A percentile compares a stretch with the other conserved stretches of the same genome.
Evolutionary conservation across 2,888 invertebrate species (phyloP).

Genomic region (Odontothrips loti): DNA sequence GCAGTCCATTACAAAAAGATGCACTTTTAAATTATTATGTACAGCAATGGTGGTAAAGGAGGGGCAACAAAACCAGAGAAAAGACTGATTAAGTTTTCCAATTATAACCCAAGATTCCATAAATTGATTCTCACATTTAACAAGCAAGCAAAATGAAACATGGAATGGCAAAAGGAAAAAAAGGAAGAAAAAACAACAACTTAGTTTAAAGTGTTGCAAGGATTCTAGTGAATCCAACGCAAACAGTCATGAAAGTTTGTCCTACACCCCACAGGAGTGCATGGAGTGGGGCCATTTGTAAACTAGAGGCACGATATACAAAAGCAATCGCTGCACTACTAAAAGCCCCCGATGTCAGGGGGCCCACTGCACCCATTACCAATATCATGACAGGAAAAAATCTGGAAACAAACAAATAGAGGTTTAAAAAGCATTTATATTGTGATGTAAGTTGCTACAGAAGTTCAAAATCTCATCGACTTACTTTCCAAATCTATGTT

Average conservation of each 20-base stretch:
- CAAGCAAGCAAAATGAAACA: not conserved
- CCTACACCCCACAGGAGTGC: constrained; percentile 94
- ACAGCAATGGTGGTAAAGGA: not conserved
- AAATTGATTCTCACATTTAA: not conserved
- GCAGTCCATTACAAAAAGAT: not conserved
- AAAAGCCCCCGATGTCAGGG: constrained; percentile 80
- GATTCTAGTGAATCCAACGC: constrained; percentile 88
- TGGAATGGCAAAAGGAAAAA: not conserved
- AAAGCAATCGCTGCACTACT: constrained; percentile 91
- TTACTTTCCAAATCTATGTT: constrained; percentile 82
- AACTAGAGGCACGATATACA: constrained; percentile 84
- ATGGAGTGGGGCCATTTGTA: constrained; percentile 85
- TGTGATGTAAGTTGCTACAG: constrained; percentile 28
- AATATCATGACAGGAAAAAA: constrained; percentile 86
- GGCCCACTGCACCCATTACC: constrained; percentile 84
- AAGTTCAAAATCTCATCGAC: constrained; percentile 38
- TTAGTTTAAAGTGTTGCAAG: constrained; percentile 76
- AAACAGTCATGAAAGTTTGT: constrained; percentile 82
- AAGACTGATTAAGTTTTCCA: not conserved
- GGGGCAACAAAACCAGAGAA: not conserved
- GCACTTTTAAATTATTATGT: not conserved
- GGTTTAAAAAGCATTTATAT: not conserved
- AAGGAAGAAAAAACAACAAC: not conserved
- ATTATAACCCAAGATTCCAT: not conserved
- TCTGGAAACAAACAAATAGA: constrained; percentile 49